phyloP scores from a whole-genome alignment of 2,888 invertebrate genomes.

The Sphinx pinastri region DNA sequence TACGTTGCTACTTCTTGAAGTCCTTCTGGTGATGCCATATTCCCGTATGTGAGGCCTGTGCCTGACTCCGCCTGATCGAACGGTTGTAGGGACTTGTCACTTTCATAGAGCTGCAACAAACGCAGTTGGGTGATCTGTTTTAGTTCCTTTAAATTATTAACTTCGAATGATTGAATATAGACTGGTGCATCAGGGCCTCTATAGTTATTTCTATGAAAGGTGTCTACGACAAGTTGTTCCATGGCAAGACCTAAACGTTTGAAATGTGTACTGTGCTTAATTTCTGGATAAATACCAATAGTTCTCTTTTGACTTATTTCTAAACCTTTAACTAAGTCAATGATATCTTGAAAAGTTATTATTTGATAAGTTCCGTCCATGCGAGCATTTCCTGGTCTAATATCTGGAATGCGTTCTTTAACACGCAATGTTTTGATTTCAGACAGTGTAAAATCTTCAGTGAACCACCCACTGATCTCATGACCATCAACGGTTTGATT shows the following conservation, averaged over 20 bases:
- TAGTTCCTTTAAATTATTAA: conserved; percentile 67
- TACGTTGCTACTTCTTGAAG: conserved; percentile 67
- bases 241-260: conserved; percentile 60
- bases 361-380: conserved; percentile 64
- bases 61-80: conserved; percentile 59
- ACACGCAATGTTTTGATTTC: conserved; percentile 71
- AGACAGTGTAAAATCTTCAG: conserved; percentile 73
- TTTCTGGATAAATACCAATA: conserved; percentile 75
- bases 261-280: conserved; percentile 71
- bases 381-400: conserved; percentile 70
- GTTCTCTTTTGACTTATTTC: conserved; percentile 61
- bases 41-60: conserved; percentile 62
- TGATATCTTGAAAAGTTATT: conserved; percentile 72
- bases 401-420: conserved; percentile 62
- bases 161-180: conserved; percentile 77
- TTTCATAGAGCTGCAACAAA: conserved; percentile 64
- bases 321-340: conserved; percentile 66
- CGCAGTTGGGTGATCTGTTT: conserved; percentile 64
- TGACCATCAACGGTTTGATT: conserved; percentile 63
- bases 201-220: conserved; percentile 66
- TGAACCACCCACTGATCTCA: conserved; percentile 67
- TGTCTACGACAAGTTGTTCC: conserved; percentile 62
- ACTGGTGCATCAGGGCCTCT: conserved; percentile 55
- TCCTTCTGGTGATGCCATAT: conserved; percentile 69
- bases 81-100: conserved; percentile 51